phyloP scores from a whole-genome alignment of 2,113 vertebrate genomes.

The Calyptomena viridis region DNA sequence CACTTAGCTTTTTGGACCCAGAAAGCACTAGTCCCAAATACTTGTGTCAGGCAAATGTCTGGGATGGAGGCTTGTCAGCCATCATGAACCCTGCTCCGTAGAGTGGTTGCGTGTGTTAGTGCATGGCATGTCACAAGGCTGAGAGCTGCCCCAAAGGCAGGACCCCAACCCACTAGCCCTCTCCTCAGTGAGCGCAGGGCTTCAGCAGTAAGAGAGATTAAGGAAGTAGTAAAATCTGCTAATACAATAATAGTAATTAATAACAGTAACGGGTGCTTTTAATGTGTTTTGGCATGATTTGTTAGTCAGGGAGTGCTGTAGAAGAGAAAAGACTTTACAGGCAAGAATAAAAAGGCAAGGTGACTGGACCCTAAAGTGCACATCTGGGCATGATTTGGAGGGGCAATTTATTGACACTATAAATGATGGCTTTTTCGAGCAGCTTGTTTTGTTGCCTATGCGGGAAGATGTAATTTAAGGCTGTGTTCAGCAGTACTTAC shows the following conservation, averaged over 20 bases:
- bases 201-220: constrained; percentile 10
- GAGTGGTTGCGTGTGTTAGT: neutral
- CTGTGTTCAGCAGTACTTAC: neutral
- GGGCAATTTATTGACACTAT: constrained; percentile 50
- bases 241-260: constrained; percentile 58
- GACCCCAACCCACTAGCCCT: neutral
- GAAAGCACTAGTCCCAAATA: neutral
- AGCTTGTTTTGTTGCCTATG: constrained; percentile 42
- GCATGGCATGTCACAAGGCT: neutral
- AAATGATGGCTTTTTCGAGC: constrained; percentile 44
- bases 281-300: constrained; percentile 39
- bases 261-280: constrained; percentile 40
- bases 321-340: constrained; percentile 16
- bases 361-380: constrained; percentile 60
- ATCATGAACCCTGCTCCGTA: neutral
- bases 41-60: neutral
- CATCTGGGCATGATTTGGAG: constrained; percentile 60
- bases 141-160: neutral
- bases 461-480: constrained; percentile 43
- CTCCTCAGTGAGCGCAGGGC: rapidly evolving
- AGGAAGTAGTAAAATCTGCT: constrained; percentile 30
- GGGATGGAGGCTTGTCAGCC: neutral
- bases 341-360: constrained; percentile 52
- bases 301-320: neutral
- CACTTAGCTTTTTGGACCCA: neutral